Base-by-base conservation (phyloP, 2,888 invertebrate genomes). In the Aethes cnicana region DNA sequence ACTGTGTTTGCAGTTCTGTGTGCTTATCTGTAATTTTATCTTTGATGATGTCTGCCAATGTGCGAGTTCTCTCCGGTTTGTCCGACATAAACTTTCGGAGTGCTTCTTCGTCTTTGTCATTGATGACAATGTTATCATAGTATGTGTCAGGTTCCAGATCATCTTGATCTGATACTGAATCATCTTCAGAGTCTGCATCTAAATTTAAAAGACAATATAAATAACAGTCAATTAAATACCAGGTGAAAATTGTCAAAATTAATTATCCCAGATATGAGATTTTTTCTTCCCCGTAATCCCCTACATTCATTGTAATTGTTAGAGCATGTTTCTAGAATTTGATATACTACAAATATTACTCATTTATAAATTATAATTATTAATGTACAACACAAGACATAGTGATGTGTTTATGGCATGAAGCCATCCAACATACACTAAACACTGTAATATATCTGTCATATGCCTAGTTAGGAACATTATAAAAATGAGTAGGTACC, bases 11-110 rank as follows among this genome's bases (percentile, higher is more conserved):
- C 11, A 98, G 90, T 85, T 98, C 98, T 0, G 96, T 96, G 67
- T 96, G 94, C 74, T 97, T 98, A 69, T 98, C 97, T 17, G 95
- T 95, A 26, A 98, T 93, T 88, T 97, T 98, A 62, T 97, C 97
- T 90, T 94, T 93, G 53, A 99, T 97, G 30, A 98, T 94, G 73
- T 98, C 97, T 9, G 96, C 96, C 26, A 99, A 81, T 1, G 96
- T 96, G 50, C 94, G 85, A 17, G 93, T 91, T 43, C 92, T 92
- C 47, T 85, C 84, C 5, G 87, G 83, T 54, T 74, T 82, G 4
- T 69, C 54, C 4, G 86, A 81, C 90, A 90, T 90, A 54, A 99
- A 99, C 83, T 92, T 92, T 77, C 94, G 93, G 55, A 99, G 91
- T 0, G 97, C 97, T 66, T 92, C 92, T 69, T 97, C 97, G 82